Evolutionary conservation across 2,797 vertebrate species (phyloP), one percentile per base, ranked within the genome.

Genomic region (Micromesistius poutassou): DNA sequence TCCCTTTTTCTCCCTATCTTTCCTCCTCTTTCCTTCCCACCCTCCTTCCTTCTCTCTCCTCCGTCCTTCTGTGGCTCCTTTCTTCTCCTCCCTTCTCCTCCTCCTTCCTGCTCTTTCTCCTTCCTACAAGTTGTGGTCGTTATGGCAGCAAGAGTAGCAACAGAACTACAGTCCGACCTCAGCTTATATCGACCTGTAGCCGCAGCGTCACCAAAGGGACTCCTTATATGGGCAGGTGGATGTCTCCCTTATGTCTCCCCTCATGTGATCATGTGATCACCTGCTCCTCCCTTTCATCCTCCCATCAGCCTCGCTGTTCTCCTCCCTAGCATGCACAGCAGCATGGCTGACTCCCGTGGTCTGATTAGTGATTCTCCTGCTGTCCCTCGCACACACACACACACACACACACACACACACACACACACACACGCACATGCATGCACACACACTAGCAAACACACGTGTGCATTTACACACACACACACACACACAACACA

Each of bases 1-100:
- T 3, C 75, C 31, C 77, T 35, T 28, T 76, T 10, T 13, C 10
- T 42, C 40, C 40, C 75, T 30, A 76, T 35, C n/a, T 77, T 71
- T 16, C 55, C 19, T 62, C 46, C 25, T 36, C 73, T 50, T 77
- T 28, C 68, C 72, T 36, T n/a, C 31, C n/a, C 22, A 25, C 12
- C 28, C 42, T n/a, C 19, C 66, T 38, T 50, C 3, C 71, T 72
- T 12, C 19, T 9, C 30, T 36, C 5, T 76, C 30, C 78, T 71
- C 73, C 36, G 38, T 55, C 72, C 1, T 31, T 28, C 77, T 71
- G 22, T 33, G 6, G 22, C 66, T 46, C 73, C 30, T 25, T 71
- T 42, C 68, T 62, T 16, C 68, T 31, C 74, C 31, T 30, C 33
- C 33, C 9, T 40, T 31, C 74, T 73, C 35, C 28, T 70, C 5